Conservation (phyloP, 2,888 invertebrate genomes). For the Liopterus haemorrhoidalis region DNA sequence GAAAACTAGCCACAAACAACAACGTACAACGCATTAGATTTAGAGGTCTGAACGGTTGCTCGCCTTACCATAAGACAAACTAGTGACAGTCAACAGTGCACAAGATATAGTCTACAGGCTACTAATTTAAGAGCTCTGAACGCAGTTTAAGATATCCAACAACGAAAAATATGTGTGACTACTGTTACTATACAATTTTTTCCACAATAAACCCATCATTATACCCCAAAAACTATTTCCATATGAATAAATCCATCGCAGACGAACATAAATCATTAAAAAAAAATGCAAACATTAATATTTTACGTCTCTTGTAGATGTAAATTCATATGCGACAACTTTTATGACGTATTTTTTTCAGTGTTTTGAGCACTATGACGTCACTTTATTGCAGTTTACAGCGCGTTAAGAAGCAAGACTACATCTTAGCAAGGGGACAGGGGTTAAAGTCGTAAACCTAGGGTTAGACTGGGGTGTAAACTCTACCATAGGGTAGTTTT, state of each 20-base stretch:
- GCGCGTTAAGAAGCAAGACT: neutral
- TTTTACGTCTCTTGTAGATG: slow-evolving; percentile 38
- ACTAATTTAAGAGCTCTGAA: too few relatives aligned
- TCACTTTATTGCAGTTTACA: slow-evolving; percentile 33
- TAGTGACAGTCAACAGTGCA: too few relatives aligned
- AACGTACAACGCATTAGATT: too few relatives aligned
- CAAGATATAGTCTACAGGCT: too few relatives aligned
- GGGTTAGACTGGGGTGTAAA: neutral
- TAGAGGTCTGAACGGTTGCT: too few relatives aligned
- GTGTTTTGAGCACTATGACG: slow-evolving; percentile 35
- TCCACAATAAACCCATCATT: neutral
- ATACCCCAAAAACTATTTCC: too few relatives aligned
- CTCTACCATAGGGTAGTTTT: neutral
- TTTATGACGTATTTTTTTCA: slow-evolving; percentile 37
- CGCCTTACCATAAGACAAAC: too few relatives aligned
- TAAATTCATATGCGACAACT: slow-evolving; percentile 41
- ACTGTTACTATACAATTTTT: neutral
- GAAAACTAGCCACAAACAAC: too few relatives aligned
- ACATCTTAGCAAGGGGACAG: too few relatives aligned
- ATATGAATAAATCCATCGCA: too few relatives aligned
- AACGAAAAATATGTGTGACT: neutral
- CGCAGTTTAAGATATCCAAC: too few relatives aligned
- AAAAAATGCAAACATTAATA: neutral
- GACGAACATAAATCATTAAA: neutral
- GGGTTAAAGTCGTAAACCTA: too few relatives aligned